Evolutionary conservation across 2,888 invertebrate genomes (phyloP).

Genomic region (Torymus auratus): DNA sequence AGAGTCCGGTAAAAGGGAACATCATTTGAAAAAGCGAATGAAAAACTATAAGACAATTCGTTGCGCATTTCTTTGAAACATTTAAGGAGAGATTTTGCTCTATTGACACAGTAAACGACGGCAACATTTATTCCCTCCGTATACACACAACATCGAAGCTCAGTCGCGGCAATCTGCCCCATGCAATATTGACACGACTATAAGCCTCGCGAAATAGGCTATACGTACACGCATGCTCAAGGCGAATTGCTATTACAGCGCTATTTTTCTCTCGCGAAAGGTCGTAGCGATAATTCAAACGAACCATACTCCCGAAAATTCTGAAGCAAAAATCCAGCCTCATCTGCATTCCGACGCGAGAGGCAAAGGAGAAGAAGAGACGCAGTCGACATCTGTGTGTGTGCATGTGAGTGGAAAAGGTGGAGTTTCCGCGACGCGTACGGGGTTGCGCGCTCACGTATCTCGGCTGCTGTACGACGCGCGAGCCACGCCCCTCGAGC

Average conservation of each 20-base stretch:
- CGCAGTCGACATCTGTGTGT: conserved; percentile 46
- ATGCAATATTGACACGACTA: conserved; percentile 34
- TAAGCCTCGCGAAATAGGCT: conserved; percentile 7
- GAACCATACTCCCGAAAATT: no score
- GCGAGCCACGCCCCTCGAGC: conserved; percentile 71
- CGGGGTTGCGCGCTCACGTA: conserved; percentile 64
- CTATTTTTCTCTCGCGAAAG: no score
- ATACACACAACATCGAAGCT: conserved; percentile 3
- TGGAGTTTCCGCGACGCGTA: conserved; percentile 61
- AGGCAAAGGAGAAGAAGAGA: background rate
- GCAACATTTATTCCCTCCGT: background rate
- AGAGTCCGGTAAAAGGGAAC: no score
- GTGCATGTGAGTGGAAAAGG: conserved; percentile 60
- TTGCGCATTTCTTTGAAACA: conserved; percentile 3
- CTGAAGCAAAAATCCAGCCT: no score
- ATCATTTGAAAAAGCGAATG: no score
- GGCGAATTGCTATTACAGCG: background rate
- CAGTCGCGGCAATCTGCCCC: background rate
- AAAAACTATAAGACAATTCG: no score
- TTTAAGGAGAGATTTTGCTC: conserved; percentile 12
- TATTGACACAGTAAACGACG: conserved; percentile 27
- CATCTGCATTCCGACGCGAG: no score
- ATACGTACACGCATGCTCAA: background rate
- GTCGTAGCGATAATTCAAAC: no score
- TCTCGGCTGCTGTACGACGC: conserved; percentile 69